Conservation (phyloP, 2,888 invertebrate species). For the Myathropa florea region DNA sequence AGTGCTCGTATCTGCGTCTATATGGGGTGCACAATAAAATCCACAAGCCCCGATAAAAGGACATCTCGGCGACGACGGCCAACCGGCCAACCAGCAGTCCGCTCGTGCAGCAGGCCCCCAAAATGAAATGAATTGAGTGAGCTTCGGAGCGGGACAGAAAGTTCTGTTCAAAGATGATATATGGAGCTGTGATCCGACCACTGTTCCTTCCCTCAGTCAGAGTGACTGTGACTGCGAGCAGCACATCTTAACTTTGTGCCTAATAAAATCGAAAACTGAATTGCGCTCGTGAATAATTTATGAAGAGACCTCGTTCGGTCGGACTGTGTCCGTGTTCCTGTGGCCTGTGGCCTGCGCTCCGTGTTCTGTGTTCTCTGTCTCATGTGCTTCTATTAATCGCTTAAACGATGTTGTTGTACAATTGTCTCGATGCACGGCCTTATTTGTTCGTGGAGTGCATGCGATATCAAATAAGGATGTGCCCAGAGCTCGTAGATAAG, state of each 20-base stretch:
- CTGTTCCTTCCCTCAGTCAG: constrained; percentile 1
- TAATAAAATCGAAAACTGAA: constrained; percentile 69
- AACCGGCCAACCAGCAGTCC: neutral
- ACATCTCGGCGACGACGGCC: constrained; percentile 19
- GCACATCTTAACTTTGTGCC: constrained; percentile 61
- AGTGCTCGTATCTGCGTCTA: constrained; percentile 37
- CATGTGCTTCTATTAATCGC: constrained; percentile 47
- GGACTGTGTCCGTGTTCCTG: constrained; percentile 7
- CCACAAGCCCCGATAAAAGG: constrained; percentile 53
- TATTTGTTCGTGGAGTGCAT: constrained; percentile 66
- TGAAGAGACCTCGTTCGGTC: constrained; percentile 40
- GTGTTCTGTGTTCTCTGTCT: neutral
- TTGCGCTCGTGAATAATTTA: constrained; percentile 70
- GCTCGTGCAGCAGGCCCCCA: constrained; percentile 47
- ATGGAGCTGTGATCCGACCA: constrained; percentile 55
- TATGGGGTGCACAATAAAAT: constrained; percentile 46
- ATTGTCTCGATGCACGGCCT: constrained; percentile 63
- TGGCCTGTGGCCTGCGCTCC: neutral
- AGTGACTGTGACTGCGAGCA: neutral
- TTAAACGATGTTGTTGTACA: constrained; percentile 51
- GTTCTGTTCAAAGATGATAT: constrained; percentile 63
- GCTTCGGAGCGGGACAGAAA: constrained; percentile 53
- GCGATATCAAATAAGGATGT: constrained; percentile 66
- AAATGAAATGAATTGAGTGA: constrained; percentile 70
- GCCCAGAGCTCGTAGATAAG: constrained; percentile 53